Evolutionary conservation across 2,113 vertebrate genomes (phyloP), one percentile per base, ranked within the genome.

Genomic region (Rhabdomys dilectus): DNA sequence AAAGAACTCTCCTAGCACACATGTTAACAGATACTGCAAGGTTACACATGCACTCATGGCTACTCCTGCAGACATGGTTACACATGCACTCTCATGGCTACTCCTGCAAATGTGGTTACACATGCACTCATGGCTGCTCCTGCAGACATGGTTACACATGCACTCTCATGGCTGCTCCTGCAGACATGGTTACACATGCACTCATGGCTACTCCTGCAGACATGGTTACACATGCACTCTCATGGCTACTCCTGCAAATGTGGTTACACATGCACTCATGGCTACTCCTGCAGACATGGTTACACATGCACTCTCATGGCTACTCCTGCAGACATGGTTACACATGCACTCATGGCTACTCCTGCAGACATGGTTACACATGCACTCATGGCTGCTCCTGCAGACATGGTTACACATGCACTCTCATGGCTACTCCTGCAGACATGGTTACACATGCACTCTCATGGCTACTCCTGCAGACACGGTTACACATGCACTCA

Each of bases 51-150:
- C 3, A 19, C 53, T 22, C 26, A 1, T 1, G 66, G 3, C 17
- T 31, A 36, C 19, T 51, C 68, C n/a, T 62, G 5, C 75, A 80
- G 1, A 3, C 16, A 75, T 29, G 11, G 36, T 24, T 39, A 22
- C 5, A 42, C 0, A 7, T 0, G 29, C 4, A 45, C 45, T 34
- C 45, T 34, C 21, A 1, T 1, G 64, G 3, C 17, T 31, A 15
- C 19, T 51, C 66, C n/a, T 62, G 5, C 75, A 80, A 0, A 3
- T 12, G 70, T 29, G 8, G 36, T 24, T 39, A 22, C 5, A 42
- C 0, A 7, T 0, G 29, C 4, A 45, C 53, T 34, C 26, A 1
- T 1, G 64, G 3, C 17, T 31, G 22, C 19, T 51, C 66, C n/a
- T 62, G 5, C 75, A 80, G 1, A 3, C 16, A 75, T 29, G 11